Evolutionary conservation across 2,797 vertebrate species (phyloP).

Genomic region (Hoplostethus atlanticus): DNA sequence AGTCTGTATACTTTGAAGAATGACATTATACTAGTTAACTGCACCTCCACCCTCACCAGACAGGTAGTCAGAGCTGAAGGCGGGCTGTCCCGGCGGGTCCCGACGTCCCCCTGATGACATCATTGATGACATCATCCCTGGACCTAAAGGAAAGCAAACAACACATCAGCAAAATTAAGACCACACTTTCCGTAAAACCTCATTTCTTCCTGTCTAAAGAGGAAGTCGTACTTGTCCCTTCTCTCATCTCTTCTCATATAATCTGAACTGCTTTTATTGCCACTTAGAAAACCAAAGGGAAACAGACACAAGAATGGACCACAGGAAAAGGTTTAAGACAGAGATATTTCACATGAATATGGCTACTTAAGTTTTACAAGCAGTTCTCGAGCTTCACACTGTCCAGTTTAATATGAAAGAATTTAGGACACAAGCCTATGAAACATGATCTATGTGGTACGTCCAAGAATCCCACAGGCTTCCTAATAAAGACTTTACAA

Average conservation of each 20-base stretch:
- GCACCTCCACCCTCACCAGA: conserved; percentile 74
- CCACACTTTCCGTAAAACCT: too few species aligned
- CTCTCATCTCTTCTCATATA: too few species aligned
- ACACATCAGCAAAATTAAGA: not conserved
- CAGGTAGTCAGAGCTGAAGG: conserved; percentile 78
- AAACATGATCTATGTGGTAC: not conserved
- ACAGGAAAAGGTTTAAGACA: not conserved
- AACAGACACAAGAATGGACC: not conserved
- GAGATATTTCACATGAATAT: too few species aligned
- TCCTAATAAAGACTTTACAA: not conserved
- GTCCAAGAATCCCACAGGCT: not conserved
- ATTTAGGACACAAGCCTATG: not conserved
- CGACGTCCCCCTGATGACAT: conserved; percentile 76
- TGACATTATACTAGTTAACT: too few species aligned
- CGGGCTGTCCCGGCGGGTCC: conserved; percentile 74
- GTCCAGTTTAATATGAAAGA: not conserved
- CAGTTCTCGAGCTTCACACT: too few species aligned
- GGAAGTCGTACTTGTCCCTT: too few species aligned
- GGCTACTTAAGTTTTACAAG: too few species aligned
- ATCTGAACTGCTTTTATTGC: too few species aligned
- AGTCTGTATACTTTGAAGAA: too few species aligned
- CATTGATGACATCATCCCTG: conserved; percentile 74
- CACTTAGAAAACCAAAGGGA: too few species aligned
- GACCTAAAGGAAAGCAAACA: conserved; percentile 52
- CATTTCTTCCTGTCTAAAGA: too few species aligned